Conservation (phyloP, 2,113 vertebrate species). For the Collichthys lucidus region DNA sequence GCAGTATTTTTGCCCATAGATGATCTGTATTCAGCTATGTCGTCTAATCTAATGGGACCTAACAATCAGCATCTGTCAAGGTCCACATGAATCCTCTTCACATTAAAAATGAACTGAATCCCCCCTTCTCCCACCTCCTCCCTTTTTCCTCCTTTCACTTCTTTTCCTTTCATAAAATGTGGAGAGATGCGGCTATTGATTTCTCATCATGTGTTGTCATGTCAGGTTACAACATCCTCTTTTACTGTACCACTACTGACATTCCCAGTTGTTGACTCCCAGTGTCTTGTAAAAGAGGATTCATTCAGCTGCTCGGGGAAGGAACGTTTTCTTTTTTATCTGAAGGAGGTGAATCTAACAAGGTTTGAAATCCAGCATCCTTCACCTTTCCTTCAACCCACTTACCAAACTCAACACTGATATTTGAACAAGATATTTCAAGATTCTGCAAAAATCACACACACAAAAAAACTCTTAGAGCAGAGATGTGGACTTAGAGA, state of each 20-base stretch:
- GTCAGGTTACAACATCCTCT: slow-evolving; percentile 68
- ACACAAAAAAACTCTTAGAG: background rate
- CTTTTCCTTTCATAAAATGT: slow-evolving; percentile 50
- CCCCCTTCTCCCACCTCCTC: background rate
- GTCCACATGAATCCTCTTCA: slow-evolving; percentile 51
- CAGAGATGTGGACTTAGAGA: too few relatives aligned
- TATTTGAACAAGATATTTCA: background rate
- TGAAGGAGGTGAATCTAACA: slow-evolving; percentile 34
- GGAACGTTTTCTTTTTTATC: slow-evolving; percentile 22
- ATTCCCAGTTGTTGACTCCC: slow-evolving; percentile 42
- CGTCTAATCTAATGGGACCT: slow-evolving; percentile 35
- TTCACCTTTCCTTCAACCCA: background rate
- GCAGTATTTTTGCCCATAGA: slow-evolving; percentile 5
- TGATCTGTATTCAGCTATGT: slow-evolving; percentile 47
- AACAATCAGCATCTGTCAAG: slow-evolving; percentile 59
- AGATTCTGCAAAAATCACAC: background rate
- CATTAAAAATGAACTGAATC: slow-evolving; percentile 60
- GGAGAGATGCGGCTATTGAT: slow-evolving; percentile 69
- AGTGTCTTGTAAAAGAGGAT: slow-evolving; percentile 26
- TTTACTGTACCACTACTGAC: slow-evolving; percentile 43
- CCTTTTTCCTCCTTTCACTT: slow-evolving; percentile 19
- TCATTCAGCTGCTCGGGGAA: background rate
- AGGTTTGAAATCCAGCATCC: slow-evolving; percentile 37
- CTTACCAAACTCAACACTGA: background rate
- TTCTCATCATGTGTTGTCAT: slow-evolving; percentile 76